Evolutionary conservation across 2,888 invertebrate species (phyloP), one percentile per base, ranked within the genome.

Genomic region (Megastigmus dorsalis): DNA sequence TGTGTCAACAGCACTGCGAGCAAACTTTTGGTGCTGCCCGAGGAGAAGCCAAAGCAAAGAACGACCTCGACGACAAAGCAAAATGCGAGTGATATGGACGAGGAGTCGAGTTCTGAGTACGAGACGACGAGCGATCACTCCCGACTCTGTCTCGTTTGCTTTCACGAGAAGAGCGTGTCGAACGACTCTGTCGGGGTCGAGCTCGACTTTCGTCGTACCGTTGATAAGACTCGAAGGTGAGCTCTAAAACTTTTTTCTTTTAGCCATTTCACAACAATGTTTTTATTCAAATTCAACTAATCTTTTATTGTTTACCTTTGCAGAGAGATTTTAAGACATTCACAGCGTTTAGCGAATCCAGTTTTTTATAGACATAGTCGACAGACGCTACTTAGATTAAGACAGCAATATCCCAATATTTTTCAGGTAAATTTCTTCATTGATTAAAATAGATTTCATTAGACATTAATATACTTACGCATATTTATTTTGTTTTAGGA

Each of bases 301-400:
- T 33, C 38, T 33, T 54, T 23, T 54, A 54, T 45, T 38, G 50
- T 55, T 57, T 72, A 65, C 74, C 48, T 77, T 18, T 81, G 15
- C 74, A 87, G 86, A 77, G 84, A 87, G 78, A 92, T 95, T 67
- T 86, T 95, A 76, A 91, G 92, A 78, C 92, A 95, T 83, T 91
- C 94, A 1, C 93, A 93, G 82, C 92, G 93, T 77, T 89, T 96
- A 83, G 92, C 94, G 38, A 95, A 95, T 88, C 95, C 95, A 50
- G 92, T 95, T 10, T 93, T 93, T 84, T 92, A 93, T 78, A 94
- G 94, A 80, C 93, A 94, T 85, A 94, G 96, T 45, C 95, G 95
- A 80, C 94, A 95, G 84, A 93, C 93, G 18, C 89, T 98, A 77
- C 90, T 97, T 15, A 91, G 93, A 75, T 88, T 93, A 71, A 94